Evolutionary conservation across 2,797 vertebrate genomes (phyloP), one percentile per base, ranked within the genome.

Genomic region (Phoxinus dragarum): DNA sequence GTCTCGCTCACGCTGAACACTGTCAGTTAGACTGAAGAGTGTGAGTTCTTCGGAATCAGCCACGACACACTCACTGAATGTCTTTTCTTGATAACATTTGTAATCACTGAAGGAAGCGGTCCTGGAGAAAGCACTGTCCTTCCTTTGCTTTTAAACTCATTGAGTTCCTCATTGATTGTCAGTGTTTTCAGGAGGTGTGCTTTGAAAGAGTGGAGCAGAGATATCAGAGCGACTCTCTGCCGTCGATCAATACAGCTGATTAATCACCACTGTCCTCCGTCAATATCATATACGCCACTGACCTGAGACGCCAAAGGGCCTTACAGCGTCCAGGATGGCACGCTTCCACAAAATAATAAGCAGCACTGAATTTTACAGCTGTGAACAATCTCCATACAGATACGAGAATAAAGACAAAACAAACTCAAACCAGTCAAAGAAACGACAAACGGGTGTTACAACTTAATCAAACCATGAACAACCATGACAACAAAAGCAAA

Each of bases 241-340:
- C 38, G 81, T 69, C 88, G 96, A 96, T 98, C 97, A 95, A 99
- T 98, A 95, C 82, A 79, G 94, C 96, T 92, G 95, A 98, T 98
- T 98, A 98, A 98, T 98, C 96, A 95, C 96, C 96, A 95, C 96
- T 94, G 91, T 84, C 91, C 82, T 90, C 94, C 96, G 96, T 98
- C 97, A 96, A 97, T 97, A 97, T 96, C 96, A 96, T 95, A 97
- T 93, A 93, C 95, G 95, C 94, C 95, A 94, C 93, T 95, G 96
- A 96, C 96, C 95, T 91, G 92, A 93, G 95, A 95, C 91, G 93
- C 91, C 91, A 91, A 82, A 89, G 89, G 81, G 73, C 74, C 74
- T 91, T 88, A 86, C 90, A 82, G 90, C 31, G n/a, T 42, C 90
- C 92, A 89, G 36, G 17, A 72, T 1, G 6, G 16, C 42, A 40